These are phyloP conservation scores for Petrocephalus microphthalmus DNA, from an alignment of 2,113 vertebrate genomes.

Conservation along the genomic window DNA sequence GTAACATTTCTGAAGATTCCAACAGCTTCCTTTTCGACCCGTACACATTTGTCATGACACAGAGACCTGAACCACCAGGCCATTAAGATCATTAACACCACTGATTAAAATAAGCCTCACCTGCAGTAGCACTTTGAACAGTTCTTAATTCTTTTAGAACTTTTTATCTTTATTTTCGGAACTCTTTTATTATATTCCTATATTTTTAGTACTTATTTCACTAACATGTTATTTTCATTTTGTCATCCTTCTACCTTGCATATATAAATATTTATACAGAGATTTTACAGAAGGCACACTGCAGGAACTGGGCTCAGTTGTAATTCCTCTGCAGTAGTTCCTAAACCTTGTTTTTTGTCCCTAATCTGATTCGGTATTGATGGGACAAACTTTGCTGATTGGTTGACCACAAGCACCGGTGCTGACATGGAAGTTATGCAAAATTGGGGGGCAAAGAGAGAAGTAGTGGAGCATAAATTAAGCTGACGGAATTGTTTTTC, in stretches of 20 bases:
- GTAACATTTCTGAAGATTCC: slow-evolving; percentile 21
- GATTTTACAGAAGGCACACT: neutral
- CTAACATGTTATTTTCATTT: neutral
- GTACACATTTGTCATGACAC: slow-evolving; percentile 24
- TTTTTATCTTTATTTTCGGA: neutral
- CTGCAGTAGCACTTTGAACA: neutral
- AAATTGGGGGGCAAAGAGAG: neutral
- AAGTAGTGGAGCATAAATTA: neutral
- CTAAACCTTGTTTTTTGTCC: too few relatives aligned
- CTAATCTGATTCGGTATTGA: too few relatives aligned
- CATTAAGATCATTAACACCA: neutral
- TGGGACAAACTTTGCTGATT: too few relatives aligned
- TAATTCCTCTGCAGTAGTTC: too few relatives aligned
- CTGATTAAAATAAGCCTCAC: neutral
- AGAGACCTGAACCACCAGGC: slow-evolving; percentile 2
- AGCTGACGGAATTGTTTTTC: neutral
- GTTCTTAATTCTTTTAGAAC: neutral
- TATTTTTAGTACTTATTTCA: neutral
- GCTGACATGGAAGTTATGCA: neutral
- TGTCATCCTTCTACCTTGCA: neutral
- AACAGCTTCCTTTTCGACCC: slow-evolving; percentile 17
- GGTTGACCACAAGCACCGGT: too few relatives aligned
- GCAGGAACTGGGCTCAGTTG: too few relatives aligned
- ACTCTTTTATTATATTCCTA: neutral
- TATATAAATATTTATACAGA: neutral